A percentile compares a stretch with the other conserved stretches of the same genome.
phyloP scores from a whole-genome alignment of 2,113 vertebrate genomes.

The Elephas maximus region DNA sequence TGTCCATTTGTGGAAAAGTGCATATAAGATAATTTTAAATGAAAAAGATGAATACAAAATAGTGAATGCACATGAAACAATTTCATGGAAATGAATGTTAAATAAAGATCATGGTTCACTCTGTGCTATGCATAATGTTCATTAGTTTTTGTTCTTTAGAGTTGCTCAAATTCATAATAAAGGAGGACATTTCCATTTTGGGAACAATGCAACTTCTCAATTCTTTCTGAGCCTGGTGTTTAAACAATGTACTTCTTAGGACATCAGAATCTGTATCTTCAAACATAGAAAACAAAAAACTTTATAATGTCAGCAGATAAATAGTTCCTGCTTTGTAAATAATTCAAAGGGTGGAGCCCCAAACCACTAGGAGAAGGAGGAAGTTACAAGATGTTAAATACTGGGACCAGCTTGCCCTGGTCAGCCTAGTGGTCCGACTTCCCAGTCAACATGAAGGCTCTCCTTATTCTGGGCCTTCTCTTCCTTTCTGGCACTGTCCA shows the following conservation, averaged over 20 bases:
- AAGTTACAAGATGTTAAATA: constrained; percentile 46
- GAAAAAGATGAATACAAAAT: neutral
- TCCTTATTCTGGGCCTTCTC: constrained; percentile 66
- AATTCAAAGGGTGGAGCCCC: neutral
- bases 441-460: constrained; percentile 60
- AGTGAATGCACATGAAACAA: neutral
- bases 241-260: neutral
- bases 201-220: neutral
- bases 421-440: neutral
- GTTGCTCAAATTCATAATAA: neutral
- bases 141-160: neutral
- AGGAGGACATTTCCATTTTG: neutral
- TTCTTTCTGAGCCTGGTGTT: neutral
- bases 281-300: neutral
- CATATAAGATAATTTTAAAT: constrained; percentile 9
- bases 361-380: neutral
- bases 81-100: neutral
- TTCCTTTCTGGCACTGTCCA: constrained; percentile 73
- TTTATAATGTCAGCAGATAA: neutral
- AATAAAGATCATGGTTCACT: neutral
- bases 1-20: neutral
- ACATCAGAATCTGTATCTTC: neutral
- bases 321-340: neutral
- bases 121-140: neutral
- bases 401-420: accelerated